Evolutionary conservation across 2,797 vertebrate species (phyloP), one percentile per base, ranked within the genome.

Genomic region (Neopelma chrysocephalum): DNA sequence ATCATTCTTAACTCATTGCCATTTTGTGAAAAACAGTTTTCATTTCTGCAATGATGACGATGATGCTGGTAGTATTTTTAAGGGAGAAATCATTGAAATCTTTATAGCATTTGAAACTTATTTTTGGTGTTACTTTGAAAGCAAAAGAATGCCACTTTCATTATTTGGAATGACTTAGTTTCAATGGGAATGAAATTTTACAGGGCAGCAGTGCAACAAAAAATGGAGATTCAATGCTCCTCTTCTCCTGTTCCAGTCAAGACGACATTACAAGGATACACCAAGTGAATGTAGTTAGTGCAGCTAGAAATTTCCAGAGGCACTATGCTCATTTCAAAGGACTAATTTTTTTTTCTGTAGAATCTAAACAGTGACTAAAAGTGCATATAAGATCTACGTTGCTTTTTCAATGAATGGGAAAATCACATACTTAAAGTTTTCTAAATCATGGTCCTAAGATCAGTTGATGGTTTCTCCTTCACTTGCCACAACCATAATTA

Each of bases 401-500:
- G 45, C 6, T 65, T 93, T 81, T 82, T 48, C 79, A 79, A 77
- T 34, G 29, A 91, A 83, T 27, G 32, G 65, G 73, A 82, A 89
- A 87, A 89, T 61, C 3, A 15, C 27, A 76, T 79, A 45, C 43
- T 64, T 93, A 69, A 83, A 68, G 26, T 87, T 96, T 88, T 92
- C 87, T 78, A 58, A 93, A 76, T 87, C 54, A 54, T 1, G 1
- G 42, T 54, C 29, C n/a, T 82, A 66, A 87, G 77, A 91, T 85
- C 62, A 61, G 27, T 72, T 87, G 42, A 60, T 87, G 42, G 20
- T 19, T 95, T 87, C 94, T 92, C 62, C 69, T 81, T 89, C 21
- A 82, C 96, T 96, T 96, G 70, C 73, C 66, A 71, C 69, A 87
- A 81, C 27, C 62, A 54, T 95, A 95, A 94, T 97, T 95, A 96